A percentile compares a stretch with the other conserved stretches of the same genome.
Conservation (phyloP, 2,113 vertebrate genomes). For the Collichthys lucidus region DNA sequence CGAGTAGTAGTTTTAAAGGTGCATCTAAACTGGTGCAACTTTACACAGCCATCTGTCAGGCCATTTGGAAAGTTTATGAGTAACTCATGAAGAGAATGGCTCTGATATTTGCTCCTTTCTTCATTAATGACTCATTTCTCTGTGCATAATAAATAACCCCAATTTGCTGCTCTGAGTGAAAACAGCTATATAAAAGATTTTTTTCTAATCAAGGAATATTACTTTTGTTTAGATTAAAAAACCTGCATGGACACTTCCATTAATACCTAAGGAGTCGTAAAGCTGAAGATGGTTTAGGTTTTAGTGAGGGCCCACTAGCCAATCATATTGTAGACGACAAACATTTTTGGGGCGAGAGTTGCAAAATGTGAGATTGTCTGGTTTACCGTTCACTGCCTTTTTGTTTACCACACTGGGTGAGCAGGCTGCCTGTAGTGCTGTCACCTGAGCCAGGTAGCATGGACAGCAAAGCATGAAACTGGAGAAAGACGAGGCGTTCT, state of each 20-base stretch:
- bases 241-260: slow-evolving; percentile 19
- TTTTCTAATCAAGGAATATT: slow-evolving; percentile 4
- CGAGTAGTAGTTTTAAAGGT: slow-evolving; percentile 41
- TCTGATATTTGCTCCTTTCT: slow-evolving; percentile 55
- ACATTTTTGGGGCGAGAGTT: neutral
- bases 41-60: slow-evolving; percentile 44
- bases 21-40: slow-evolving; percentile 31
- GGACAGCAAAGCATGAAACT: slow-evolving; percentile 19
- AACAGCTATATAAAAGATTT: slow-evolving; percentile 37
- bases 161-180: slow-evolving; percentile 35
- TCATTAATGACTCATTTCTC: slow-evolving; percentile 60
- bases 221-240: slow-evolving; percentile 6
- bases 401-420: slow-evolving; percentile 23
- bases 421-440: slow-evolving; percentile 9
- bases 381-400: slow-evolving; percentile 4
- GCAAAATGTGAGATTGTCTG: neutral
- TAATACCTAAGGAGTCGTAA: slow-evolving; percentile 44
- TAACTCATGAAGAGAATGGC: slow-evolving; percentile 32
- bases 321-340: slow-evolving; percentile 2
- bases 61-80: slow-evolving; percentile 51
- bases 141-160: slow-evolving; percentile 49
- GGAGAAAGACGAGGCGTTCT: slow-evolving; percentile 3
- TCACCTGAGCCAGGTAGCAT: slow-evolving; percentile 33
- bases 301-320: slow-evolving; percentile 2
- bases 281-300: neutral